phyloP scores from a whole-genome alignment of 2,888 invertebrate species.

The Kryphioiulus occultus region DNA sequence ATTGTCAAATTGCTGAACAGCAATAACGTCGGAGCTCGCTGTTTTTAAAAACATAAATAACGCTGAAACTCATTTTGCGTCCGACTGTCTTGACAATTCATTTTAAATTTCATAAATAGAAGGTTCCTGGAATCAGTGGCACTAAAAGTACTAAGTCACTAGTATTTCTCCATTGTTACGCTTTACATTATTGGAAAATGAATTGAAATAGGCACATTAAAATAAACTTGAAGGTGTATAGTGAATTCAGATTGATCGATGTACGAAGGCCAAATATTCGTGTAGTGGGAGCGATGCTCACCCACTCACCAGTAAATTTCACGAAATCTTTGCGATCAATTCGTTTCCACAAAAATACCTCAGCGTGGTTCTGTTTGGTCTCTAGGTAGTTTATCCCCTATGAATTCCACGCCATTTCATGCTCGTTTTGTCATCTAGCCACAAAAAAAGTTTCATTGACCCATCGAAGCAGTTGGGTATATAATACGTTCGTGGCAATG shows the following conservation, averaged over 20 bases:
- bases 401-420: background rate
- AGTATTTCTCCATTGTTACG: background rate
- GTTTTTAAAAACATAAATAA: background rate
- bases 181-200: background rate
- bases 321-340: background rate
- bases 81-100: background rate
- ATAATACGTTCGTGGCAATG: background rate
- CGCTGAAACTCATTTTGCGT: background rate
- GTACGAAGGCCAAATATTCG: background rate
- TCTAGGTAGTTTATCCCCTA: background rate
- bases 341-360: background rate
- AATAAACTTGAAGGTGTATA: background rate
- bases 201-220: background rate
- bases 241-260: background rate
- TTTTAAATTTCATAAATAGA: background rate
- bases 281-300: background rate
- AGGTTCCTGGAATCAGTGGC: background rate
- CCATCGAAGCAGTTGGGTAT: background rate
- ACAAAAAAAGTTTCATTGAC: background rate
- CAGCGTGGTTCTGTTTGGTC: background rate
- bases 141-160: background rate
- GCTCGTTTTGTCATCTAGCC: background rate
- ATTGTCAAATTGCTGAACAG: no score
- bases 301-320: background rate
- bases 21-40: no score